Evolutionary conservation across 2,113 vertebrate genomes (phyloP), one percentile per base, ranked within the genome.

Genomic region (Lates calcarifer): DNA sequence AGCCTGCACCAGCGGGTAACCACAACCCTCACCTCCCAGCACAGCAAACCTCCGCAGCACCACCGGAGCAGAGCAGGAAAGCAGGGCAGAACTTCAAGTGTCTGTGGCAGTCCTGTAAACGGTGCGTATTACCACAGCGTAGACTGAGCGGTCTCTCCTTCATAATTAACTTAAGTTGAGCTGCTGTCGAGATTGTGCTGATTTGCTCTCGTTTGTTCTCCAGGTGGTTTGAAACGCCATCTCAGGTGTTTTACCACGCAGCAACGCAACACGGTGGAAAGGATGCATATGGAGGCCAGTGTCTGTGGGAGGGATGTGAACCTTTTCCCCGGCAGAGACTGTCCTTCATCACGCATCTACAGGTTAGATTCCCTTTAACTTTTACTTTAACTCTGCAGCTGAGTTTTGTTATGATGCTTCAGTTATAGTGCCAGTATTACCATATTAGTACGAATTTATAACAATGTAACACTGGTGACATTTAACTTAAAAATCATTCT

Each of bases 201-300:
- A 82, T 13, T 6, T 1, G 4, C 45, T 60, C 15, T 20, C 0
- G 9, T 35, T 58, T 55, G 29, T 12, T 29, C n/a, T 55, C 4
- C 49, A 99, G 98, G 95, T 99, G 98, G 98, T 99, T 99, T 90
- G 97, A 99, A 90, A 99, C 97, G n/a, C 98, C 98, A 2, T 96
- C 97, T 24, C 96, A 98, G 89, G 98, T 99, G 89, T 99, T 98
- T 91, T 99, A 99, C 94, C 98, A 99, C 0, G 98, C 98, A 41
- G 98, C 98, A 58, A 99, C 97, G 15, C 95, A 96, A 85, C 98
- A 99, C 13, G 98, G 98, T 65, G 96, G 96, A 20, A 99, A 98
- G 90, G 98, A 98, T 24, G 93, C 92, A 6, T 99, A 99, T 47
- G 96, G 96, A 37, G 98, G 98, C 49, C 97, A 97, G 56, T 99